Evolutionary conservation across 2,113 vertebrate genomes (phyloP), one percentile per base, ranked within the genome.

Genomic region (Oreotrochilus melanogaster): DNA sequence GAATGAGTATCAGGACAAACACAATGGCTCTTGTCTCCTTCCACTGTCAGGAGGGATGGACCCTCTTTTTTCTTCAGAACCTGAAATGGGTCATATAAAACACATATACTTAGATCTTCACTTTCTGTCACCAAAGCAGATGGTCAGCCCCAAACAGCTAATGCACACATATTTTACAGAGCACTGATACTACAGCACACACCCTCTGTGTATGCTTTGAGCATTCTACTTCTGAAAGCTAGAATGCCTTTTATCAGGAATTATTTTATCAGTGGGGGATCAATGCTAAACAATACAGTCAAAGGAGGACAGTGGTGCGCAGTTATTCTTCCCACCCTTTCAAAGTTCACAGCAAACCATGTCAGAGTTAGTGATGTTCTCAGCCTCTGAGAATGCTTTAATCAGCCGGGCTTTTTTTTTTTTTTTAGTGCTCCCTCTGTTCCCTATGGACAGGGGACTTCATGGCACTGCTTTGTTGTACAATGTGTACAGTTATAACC

Each of bases 311-410:
- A 0, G 15, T 37, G 45, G 54, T 19, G 14, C 6, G 3, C 47
- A 62, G 78, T 83, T 82, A 58, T n/a, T 86, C 56, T 83, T 83
- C 51, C 71, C 88, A 78, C 31, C 45, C 74, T 70, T 69, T 73
- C 54, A 18, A 43, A 93, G 89, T 51, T 86, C 75, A 70, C 71
- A 88, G 54, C 25, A 78, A 81, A 87, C 53, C 0, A 0, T 9
- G 37, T 47, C 62, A 17, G 43, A 39, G 57, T 66, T 30, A 45
- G 22, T 42, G 50, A 60, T 66, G 67, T 42, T 80, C 90, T 92
- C 85, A 93, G 94, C n/a, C 1, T 0, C 82, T 56, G 71, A 69
- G 70, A 94, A 93, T 65, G 78, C 81, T 94, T 96, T 93, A 42
- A 87, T 92, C 81, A 91, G 61, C 50, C 37, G 48, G 39, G n/a